Base-by-base conservation (phyloP, 2,113 vertebrate genomes). In the Pteropus alecto region DNA sequence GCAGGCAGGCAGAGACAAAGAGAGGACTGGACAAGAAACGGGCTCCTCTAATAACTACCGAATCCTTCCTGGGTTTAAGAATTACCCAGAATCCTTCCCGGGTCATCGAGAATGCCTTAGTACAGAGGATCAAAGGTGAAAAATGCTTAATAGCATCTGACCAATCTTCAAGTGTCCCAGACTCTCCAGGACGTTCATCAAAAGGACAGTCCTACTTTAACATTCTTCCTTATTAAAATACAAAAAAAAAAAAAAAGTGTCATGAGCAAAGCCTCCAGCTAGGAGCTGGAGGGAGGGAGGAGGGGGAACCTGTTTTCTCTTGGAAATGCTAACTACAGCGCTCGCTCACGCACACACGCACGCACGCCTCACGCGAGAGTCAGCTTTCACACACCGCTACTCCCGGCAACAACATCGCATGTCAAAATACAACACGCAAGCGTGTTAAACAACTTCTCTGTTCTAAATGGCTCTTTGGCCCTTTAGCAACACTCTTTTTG, bases 241-340 rank as follows among this genome's bases (percentile, higher is more conserved):
- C 51, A n/a, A 30, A 15, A 70, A 15, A 12, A 58, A 60, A 92
- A 79, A 41, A 77, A 56, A 73, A 71, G 38, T 51, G 46, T 86
- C 73, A n/a, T 12, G 43, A 89, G 56, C 43, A 58, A 81, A 81
- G 48, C 19, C 60, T 54, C 79, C 6, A 35, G 76, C 21, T 11
- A 94, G 88, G 70, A 7, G 1, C 33, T n/a, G 8, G 87, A 30
- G 12, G 6, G 7, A 11, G 18, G 41, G 63, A 5, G 26, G 18
- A 35, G 19, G 22, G 16, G 13, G 16, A 28, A 41, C 65, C 43
- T 74, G 6, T 10, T 97, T 74, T 63, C 41, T 88, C 90, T 71
- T 82, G 43, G 56, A 94, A 96, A 93, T 85, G 78, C 65, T 87
- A 94, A 96, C 96, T 71, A 63, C 78, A 82, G 93, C 48, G 70